phyloP scores from a whole-genome alignment of 2,113 vertebrate species.

The Neogale vison region DNA sequence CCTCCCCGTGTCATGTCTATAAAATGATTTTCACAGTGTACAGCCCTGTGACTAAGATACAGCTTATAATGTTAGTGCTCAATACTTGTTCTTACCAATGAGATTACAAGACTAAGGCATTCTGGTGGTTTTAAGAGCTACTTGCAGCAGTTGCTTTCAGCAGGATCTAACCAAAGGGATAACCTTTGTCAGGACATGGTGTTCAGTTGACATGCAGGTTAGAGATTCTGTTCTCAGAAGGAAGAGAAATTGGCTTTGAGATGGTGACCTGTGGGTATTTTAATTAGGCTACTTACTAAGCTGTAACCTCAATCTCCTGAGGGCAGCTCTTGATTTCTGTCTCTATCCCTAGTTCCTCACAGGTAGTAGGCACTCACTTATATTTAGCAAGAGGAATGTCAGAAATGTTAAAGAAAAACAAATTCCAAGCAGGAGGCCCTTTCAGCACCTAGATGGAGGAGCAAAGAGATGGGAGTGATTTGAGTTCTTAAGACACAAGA shows the following conservation, averaged over 20 bases:
- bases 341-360: background rate
- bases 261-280: background rate
- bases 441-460: background rate
- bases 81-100: background rate
- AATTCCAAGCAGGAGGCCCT: background rate
- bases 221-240: constrained; percentile 23
- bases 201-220: background rate
- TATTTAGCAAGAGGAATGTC: background rate
- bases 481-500: background rate
- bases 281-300: background rate
- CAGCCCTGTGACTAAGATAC: background rate
- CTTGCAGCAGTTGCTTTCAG: background rate
- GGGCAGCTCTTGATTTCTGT: background rate
- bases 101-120: background rate
- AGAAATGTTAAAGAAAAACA: background rate
- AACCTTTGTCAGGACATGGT: background rate
- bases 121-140: background rate
- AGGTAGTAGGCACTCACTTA: background rate
- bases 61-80: background rate
- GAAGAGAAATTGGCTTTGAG: background rate
- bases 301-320: background rate
- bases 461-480: background rate
- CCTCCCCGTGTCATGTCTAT: background rate
- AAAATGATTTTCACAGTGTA: background rate
- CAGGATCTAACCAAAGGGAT: background rate